Percentiles rank a stretch among this genome's conserved stretches.
phyloP scores from a whole-genome alignment of 1,140 invertebrate genomes.

The Mercenaria mercenaria region DNA sequence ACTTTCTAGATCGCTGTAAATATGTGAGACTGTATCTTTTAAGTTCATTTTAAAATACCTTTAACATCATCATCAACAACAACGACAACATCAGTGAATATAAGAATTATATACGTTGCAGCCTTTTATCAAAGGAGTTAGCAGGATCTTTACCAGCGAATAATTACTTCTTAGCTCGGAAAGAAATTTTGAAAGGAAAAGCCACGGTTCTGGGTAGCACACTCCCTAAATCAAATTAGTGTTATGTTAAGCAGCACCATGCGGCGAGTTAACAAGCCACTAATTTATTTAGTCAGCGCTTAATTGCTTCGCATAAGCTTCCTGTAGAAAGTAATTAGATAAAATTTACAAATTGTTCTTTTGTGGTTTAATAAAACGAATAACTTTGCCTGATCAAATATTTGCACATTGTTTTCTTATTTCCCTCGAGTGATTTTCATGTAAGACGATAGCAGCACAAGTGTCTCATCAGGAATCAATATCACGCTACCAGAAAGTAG shows the following conservation, averaged over 20 bases:
- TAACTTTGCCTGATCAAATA: constrained; percentile 45
- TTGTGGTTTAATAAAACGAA: constrained; percentile 63
- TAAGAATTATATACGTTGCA: too few species aligned
- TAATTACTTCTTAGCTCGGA: neutral
- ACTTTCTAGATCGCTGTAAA: too few species aligned
- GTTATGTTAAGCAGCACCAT: constrained; percentile 48
- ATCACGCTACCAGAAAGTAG: neutral
- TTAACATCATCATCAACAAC: too few species aligned
- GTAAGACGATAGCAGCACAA: constrained; percentile 37
- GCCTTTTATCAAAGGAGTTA: neutral
- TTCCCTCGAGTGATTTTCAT: constrained; percentile 50
- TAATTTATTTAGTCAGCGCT: constrained; percentile 60
- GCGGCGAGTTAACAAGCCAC: constrained; percentile 34
- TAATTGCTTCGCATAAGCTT: constrained; percentile 62
- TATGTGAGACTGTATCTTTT: too few species aligned
- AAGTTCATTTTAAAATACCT: too few species aligned
- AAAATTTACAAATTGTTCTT: constrained; percentile 67
- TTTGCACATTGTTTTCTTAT: constrained; percentile 64
- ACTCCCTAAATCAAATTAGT: constrained; percentile 46
- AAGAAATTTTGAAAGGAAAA: constrained; percentile 15
- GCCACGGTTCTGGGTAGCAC: neutral
- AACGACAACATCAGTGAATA: too few species aligned
- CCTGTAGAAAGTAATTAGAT: constrained; percentile 60
- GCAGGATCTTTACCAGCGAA: neutral
- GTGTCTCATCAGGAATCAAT: neutral